Conservation (phyloP, 2,113 vertebrate species). For the Microtus oregoni region DNA sequence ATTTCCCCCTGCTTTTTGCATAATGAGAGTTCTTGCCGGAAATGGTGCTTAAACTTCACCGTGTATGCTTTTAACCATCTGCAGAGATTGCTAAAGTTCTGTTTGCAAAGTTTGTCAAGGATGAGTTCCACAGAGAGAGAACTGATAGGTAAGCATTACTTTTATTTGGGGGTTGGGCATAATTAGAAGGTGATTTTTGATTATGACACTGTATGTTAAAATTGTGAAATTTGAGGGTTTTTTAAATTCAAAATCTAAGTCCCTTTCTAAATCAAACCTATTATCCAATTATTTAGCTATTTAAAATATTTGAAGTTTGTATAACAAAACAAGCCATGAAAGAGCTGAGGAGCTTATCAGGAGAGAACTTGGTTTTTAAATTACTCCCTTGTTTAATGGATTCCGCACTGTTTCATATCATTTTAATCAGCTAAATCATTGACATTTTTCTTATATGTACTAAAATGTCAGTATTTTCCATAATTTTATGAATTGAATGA, state of each 20-base stretch:
- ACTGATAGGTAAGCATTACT: background rate
- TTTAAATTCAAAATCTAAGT: background rate
- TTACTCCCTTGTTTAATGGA: background rate
- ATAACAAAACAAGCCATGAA: background rate
- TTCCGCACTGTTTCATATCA: slow-evolving; percentile 7
- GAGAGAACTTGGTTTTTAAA: background rate
- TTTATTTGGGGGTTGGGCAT: background rate
- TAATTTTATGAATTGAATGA: background rate
- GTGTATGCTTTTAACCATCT: background rate
- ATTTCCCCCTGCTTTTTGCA: background rate
- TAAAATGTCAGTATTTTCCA: background rate
- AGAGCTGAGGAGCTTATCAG: background rate
- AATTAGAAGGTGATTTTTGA: background rate
- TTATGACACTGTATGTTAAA: slow-evolving; percentile 4
- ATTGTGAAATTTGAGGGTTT: background rate
- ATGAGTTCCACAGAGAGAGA: background rate
- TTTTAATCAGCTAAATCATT: slow-evolving; percentile 8
- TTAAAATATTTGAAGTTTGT: background rate
- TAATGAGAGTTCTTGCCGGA: background rate
- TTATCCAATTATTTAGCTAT: background rate
- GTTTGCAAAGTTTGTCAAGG: background rate
- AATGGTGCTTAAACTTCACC: background rate
- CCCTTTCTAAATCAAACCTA: background rate
- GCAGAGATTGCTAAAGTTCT: background rate
- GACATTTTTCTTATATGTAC: background rate